Base-by-base conservation (phyloP, 2,888 invertebrate species). In the Gari tellinella region DNA sequence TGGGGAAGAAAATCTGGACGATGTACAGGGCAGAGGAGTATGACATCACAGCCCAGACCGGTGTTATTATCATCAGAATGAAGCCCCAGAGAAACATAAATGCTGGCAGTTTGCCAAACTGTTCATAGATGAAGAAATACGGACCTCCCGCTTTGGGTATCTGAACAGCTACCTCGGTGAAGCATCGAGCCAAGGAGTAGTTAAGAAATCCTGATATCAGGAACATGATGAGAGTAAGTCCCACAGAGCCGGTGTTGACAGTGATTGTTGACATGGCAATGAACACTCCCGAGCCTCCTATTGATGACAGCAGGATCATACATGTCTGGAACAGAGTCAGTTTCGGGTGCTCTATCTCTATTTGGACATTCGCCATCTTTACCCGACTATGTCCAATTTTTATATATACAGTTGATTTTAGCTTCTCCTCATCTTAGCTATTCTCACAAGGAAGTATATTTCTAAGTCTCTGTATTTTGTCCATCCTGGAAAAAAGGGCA, bases 51-150 rank as follows among this genome's bases (percentile, higher is more conserved):
- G 83, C 80, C 86, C 86, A 86, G 4, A 75, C 72, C 1, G 86
- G 82, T 8, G 62, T 69, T 12, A 76, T 70, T 4, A 84, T 76
- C 45, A 85, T 53, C 17, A 81, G 73, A 8, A 85, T 45, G 45
- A 82, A 86, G 43, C 86, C 83, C 86, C 84, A 85, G 26, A 86
- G 49, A 45, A 84, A 76, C 51, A 86, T 52, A 56, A 86, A 86
- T 0, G 74, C 83, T n/a, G 80, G 65, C 25, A 83, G 55, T 8
- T 77, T 49, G 3, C 86, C 86, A 57, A 83, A 84, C 7, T 79
- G 80, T 15, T 75, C 57, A 25, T 72, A 52, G 10, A 84, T 65
- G 56, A 82, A 85, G 58, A 79, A 82, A 56, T 86, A 86, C 1
- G 84, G 80, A 0, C 86, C 86, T 5, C 86, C 86, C 10, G 84